These are phyloP conservation scores for Gallinago paraguaiae DNA, from an alignment of 2,113 vertebrate species.

Conservation along the genomic window DNA sequence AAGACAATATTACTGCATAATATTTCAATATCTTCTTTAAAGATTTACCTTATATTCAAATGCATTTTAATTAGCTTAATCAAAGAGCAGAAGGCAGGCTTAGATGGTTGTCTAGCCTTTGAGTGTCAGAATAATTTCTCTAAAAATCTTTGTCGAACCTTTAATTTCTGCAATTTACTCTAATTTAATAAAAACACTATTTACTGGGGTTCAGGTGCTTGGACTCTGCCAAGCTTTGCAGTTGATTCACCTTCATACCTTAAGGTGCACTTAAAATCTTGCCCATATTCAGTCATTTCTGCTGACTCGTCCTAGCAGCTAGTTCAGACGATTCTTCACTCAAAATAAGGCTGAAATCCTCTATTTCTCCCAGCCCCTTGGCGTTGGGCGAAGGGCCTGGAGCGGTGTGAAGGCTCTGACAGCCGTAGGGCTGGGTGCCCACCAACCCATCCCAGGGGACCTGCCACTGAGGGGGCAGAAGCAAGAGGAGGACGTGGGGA, in stretches of 20 bases:
- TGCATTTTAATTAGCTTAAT: neutral
- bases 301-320: neutral
- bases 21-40: neutral
- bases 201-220: neutral
- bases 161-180: neutral
- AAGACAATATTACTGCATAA: neutral
- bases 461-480: fast-evolving
- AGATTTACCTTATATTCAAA: neutral
- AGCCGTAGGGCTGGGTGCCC: fast-evolving
- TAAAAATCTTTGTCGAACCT: neutral
- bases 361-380: neutral
- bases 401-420: neutral
- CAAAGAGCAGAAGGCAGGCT: neutral
- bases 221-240: neutral
- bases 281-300: neutral
- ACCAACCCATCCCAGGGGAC: neutral
- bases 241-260: neutral
- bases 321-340: neutral
- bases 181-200: neutral
- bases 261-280: neutral
- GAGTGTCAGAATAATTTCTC: neutral
- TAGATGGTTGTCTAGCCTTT: neutral
- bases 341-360: neutral
- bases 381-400: fast-evolving
- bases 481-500: neutral